phyloP scores from a whole-genome alignment of 2,888 invertebrate species.

The Dryocosmus kuriphilus region DNA sequence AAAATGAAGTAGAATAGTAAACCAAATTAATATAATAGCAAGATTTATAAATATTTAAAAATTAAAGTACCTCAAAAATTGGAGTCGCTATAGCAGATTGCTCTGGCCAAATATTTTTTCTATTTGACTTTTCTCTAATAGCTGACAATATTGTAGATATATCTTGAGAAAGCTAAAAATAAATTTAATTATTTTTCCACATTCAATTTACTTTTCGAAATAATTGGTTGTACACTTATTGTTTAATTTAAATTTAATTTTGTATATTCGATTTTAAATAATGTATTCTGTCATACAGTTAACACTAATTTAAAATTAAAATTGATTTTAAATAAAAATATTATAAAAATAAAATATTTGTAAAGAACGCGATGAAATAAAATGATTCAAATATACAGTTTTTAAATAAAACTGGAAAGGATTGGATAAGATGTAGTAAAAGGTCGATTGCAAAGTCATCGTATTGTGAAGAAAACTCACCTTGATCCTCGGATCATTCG shows the following conservation, averaged over 20 bases:
- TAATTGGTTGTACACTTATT: too few species aligned
- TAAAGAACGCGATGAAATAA: too few species aligned
- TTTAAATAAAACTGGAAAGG: too few species aligned
- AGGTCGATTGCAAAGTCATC: not conserved
- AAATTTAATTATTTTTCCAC: conserved; percentile 15
- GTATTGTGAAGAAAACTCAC: conserved; percentile 47
- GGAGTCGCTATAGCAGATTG: conserved; percentile 66
- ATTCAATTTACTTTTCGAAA: not conserved
- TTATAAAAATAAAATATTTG: too few species aligned
- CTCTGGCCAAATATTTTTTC: conserved; percentile 62
- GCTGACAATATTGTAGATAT: conserved; percentile 57
- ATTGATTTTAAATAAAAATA: too few species aligned
- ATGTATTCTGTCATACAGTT: too few species aligned
- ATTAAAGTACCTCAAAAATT: conserved; percentile 63
- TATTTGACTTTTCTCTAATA: conserved; percentile 56
- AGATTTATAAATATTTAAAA: not conserved
- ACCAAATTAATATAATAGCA: not conserved
- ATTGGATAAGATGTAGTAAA: not conserved
- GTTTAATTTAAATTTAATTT: too few species aligned
- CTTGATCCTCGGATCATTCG: conserved; percentile 64
- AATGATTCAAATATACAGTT: too few species aligned
- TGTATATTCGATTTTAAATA: too few species aligned
- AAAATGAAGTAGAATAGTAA: not conserved
- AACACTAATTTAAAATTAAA: too few species aligned
- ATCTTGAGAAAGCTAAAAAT: conserved; percentile 63